These are phyloP conservation scores for Falco biarmicus DNA, from an alignment of 2,797 vertebrate genomes.

Conservation along the genomic window DNA sequence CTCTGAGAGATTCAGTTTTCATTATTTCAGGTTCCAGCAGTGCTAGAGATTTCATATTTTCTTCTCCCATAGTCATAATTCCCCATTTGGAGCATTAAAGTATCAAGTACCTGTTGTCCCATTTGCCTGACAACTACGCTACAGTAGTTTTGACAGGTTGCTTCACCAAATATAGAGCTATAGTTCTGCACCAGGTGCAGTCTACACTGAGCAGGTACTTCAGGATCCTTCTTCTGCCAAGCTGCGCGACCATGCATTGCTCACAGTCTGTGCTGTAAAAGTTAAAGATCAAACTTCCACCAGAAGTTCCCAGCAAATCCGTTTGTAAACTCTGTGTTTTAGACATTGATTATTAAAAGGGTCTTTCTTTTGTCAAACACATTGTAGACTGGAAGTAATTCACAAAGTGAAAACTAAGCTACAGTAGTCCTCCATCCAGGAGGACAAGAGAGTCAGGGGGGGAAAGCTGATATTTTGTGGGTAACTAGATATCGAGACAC, in stretches of 20 bases:
- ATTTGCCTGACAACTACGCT: not conserved
- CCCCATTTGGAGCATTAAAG: not conserved
- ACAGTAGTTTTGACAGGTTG: not conserved
- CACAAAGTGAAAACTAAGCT: not conserved
- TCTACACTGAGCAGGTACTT: not conserved
- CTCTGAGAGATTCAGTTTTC: not conserved
- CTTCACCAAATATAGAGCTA: not conserved
- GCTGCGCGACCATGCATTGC: accelerated
- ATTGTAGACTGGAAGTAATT: not conserved
- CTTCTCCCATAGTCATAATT: not conserved
- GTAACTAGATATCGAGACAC: not conserved
- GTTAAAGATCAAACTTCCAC: not conserved
- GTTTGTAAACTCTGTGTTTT: not conserved
- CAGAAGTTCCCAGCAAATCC: not conserved
- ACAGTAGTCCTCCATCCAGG: not conserved
- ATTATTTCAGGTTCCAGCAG: not conserved
- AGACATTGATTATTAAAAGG: not conserved
- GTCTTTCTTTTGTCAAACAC: not conserved
- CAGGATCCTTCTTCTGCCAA: not conserved
- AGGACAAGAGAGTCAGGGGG: not conserved
- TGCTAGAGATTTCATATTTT: not conserved
- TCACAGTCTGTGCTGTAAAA: not conserved
- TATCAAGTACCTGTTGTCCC: not conserved
- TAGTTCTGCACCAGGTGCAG: not conserved
- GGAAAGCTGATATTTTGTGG: not conserved